Evolutionary conservation across 2,797 vertebrate genomes (phyloP).

Genomic region (Pangasius mekongensis): DNA sequence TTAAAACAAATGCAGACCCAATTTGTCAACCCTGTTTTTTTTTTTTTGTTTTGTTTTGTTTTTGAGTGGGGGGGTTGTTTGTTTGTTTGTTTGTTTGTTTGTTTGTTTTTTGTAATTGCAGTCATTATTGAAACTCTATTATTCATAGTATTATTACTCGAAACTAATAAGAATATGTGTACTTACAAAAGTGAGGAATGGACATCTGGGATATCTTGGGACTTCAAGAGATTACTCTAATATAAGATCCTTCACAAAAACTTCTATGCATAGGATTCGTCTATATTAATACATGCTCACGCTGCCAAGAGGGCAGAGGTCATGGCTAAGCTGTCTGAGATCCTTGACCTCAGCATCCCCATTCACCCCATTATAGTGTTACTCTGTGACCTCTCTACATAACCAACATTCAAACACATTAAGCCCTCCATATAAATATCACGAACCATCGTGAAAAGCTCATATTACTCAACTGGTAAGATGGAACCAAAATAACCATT

Average conservation of each 20-base stretch:
- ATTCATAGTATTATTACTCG: too few species aligned
- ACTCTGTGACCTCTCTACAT: neutral
- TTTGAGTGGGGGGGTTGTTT: too few species aligned
- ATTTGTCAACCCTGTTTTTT: neutral
- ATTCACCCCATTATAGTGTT: neutral
- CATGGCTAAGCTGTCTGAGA: conserved; percentile 5
- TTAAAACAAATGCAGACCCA: neutral
- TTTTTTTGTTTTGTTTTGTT: too few species aligned
- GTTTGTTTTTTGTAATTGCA: neutral
- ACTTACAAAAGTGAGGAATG: neutral
- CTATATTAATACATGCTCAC: neutral
- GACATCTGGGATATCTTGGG: neutral
- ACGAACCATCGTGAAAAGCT: neutral
- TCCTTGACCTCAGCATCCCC: conserved; percentile 1
- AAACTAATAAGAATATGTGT: neutral
- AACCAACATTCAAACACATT: conserved; percentile 18
- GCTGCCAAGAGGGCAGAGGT: neutral
- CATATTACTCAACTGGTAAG: neutral
- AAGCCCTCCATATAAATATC: neutral
- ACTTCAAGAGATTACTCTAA: neutral
- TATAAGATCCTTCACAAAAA: neutral
- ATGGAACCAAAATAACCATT: neutral
- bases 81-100: neutral
- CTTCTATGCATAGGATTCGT: neutral
- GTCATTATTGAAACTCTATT: neutral